Percentiles rank a stretch among this genome's conserved stretches.
Evolutionary conservation across 2,888 invertebrate genomes (phyloP).

Genomic region (Timema cristinae): DNA sequence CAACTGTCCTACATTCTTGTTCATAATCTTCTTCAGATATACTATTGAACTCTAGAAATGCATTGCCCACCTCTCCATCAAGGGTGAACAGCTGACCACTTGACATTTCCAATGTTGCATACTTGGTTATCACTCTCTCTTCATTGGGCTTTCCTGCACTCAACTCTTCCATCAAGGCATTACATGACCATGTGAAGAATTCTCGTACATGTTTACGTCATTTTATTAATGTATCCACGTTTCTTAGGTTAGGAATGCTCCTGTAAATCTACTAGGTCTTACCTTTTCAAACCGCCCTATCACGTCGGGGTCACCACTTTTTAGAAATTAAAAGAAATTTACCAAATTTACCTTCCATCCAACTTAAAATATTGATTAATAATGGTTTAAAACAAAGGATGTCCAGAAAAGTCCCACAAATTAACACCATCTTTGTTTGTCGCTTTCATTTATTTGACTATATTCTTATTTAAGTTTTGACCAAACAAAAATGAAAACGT

Average conservation of each 20-base stretch:
- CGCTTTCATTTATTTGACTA: no score
- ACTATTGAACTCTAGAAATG: background rate
- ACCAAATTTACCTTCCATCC: no score
- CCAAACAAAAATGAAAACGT: no score
- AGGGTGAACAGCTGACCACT: background rate
- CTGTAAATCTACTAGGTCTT: no score
- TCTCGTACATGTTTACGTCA: background rate
- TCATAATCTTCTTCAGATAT: background rate
- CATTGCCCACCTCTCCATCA: background rate
- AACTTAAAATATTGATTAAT: no score
- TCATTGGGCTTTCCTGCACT: background rate
- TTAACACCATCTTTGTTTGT: no score
- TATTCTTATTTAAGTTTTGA: no score
- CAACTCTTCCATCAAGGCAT: background rate
- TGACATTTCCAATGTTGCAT: background rate
- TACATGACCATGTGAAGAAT: background rate
- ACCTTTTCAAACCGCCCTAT: no score
- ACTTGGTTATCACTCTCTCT: background rate
- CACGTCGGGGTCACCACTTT: no score
- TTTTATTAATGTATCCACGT: background rate
- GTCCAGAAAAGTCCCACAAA: no score
- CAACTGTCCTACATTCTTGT: background rate
- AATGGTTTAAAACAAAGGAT: no score
- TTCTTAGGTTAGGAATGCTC: background rate
- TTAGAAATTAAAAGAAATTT: no score